Base-by-base conservation (phyloP, 2,888 invertebrate species). In the Myopa tessellatipennis region DNA sequence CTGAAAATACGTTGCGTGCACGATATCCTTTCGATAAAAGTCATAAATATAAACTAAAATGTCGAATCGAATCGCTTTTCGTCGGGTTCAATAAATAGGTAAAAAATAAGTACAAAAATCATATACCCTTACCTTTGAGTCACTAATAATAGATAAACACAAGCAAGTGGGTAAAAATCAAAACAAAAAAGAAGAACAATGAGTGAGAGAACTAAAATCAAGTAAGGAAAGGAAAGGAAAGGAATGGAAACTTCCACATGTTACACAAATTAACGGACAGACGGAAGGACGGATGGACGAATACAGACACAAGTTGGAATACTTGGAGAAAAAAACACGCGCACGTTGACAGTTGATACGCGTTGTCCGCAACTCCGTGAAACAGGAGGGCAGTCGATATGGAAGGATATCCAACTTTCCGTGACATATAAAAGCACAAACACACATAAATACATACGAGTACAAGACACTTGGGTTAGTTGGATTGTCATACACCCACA, bases 41-140 rank as follows among this genome's bases (percentile, higher is more conserved):
- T 84, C 88, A 89, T 89, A 88, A 88, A 89, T 88, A 88, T 88
- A 85, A 89, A 88, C 88, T 88, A 87, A 88, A 85, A 82, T 79
- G 74, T 78, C 34, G 60, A 73, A 65, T 69, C 69, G 69, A 65
- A 34, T 74, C 60, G 58, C 40, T 14, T 80, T 81, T n/a, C 50
- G 52, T 16, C 50, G 50, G 34, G 7, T 8, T 18, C 34, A 45
- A 18, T 36, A 18, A 40, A 34, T 16, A 5, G 65, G 68, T n/a
- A 50, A 69, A n/a, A 70, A 55, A 1, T 5, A 40, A 68, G 45
- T 40, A 58, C 61, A 58, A 38, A 16, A 38, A 18, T 36, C 2
- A 26, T 26, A 26, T 26, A 34, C 18, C 1, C 34, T 70, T 70
- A 8, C 38, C 38, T 75, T 68, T 40, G 45, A 75, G 58, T 68